phyloP scores from a whole-genome alignment of 2,888 invertebrate species.

The Leucoptera coffeella region DNA sequence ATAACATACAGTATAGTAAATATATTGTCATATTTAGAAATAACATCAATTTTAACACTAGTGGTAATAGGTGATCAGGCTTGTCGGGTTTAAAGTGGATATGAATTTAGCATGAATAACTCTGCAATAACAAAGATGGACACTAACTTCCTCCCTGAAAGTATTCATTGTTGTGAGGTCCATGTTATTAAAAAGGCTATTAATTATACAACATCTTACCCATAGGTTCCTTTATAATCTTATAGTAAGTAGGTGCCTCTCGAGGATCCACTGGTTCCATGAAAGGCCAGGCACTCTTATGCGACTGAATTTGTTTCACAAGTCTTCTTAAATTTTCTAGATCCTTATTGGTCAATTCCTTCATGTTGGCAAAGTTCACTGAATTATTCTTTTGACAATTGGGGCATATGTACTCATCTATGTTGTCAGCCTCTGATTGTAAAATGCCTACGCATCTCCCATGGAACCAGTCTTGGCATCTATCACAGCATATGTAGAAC shows the following conservation, averaged over 20 bases:
- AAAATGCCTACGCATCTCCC: constrained; percentile 94
- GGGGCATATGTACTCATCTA: constrained; percentile 95
- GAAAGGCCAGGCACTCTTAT: constrained; percentile 97
- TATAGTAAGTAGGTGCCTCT: constrained; percentile 95
- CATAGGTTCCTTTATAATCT: constrained; percentile 93
- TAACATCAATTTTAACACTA: background rate
- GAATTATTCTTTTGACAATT: constrained; percentile 88
- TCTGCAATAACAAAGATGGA: too few relatives aligned
- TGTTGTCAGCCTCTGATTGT: constrained; percentile 88
- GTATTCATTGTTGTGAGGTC: background rate
- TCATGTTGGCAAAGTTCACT: constrained; percentile 89
- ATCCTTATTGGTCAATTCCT: constrained; percentile 71
- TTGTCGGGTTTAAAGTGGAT: too few relatives aligned
- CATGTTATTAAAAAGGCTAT: background rate
- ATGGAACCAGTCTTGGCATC: constrained; percentile 99
- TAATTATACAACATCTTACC: constrained; percentile 54
- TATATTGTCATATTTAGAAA: background rate
- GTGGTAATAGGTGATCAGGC: too few relatives aligned
- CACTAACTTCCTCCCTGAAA: too few relatives aligned
- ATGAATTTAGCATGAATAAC: too few relatives aligned
- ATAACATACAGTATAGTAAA: too few relatives aligned
- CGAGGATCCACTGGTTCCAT: constrained; percentile 94
- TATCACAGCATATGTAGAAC: constrained; percentile 98
- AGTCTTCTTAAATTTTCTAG: constrained; percentile 78
- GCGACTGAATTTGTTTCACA: constrained; percentile 83